phyloP scores from a whole-genome alignment of 2,888 invertebrate species.

The Drosophila mulleri region DNA sequence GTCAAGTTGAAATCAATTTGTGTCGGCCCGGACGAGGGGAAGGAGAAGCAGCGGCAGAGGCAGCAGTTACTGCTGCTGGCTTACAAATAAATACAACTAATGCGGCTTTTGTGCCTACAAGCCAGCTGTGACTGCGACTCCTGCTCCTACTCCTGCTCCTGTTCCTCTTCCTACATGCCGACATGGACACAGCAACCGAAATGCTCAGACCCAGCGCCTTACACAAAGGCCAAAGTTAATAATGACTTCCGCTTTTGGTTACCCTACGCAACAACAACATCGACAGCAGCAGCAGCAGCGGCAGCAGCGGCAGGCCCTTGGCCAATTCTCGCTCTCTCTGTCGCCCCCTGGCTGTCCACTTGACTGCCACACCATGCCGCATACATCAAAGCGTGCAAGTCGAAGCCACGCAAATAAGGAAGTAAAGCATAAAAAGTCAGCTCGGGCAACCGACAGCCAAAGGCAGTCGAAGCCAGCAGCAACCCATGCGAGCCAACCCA shows the following conservation, averaged over 20 bases:
- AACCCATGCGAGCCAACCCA: conserved; percentile 29
- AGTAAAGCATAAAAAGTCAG: conserved; percentile 76
- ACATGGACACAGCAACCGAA: conserved; percentile 39
- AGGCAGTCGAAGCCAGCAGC: conserved; percentile 43
- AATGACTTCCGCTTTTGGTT: conserved; percentile 79
- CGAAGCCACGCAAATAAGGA: conserved; percentile 71
- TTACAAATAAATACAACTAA: conserved; percentile 81
- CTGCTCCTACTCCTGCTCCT: conserved; percentile 1
- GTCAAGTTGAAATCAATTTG: conserved; percentile 82
- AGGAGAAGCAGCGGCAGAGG: conserved; percentile 3
- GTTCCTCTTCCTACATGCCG: conserved; percentile 16
- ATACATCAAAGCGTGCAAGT: conserved; percentile 78
- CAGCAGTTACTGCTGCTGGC: conserved; percentile 70
- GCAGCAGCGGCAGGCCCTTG: neutral
- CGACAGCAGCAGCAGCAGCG: conserved; percentile 14
- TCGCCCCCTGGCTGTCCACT: conserved; percentile 52
- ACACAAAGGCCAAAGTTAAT: conserved; percentile 76
- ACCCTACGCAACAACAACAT: conserved; percentile 68
- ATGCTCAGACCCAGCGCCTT: conserved; percentile 46
- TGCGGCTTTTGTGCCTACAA: conserved; percentile 80
- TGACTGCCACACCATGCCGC: conserved; percentile 68
- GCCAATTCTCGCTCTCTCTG: neutral
- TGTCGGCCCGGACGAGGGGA: conserved; percentile 29
- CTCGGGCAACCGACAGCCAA: conserved; percentile 45
- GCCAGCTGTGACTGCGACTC: conserved; percentile 68